Evolutionary conservation across 2,888 invertebrate genomes (phyloP).

Genomic region (Tenthredo notha): DNA sequence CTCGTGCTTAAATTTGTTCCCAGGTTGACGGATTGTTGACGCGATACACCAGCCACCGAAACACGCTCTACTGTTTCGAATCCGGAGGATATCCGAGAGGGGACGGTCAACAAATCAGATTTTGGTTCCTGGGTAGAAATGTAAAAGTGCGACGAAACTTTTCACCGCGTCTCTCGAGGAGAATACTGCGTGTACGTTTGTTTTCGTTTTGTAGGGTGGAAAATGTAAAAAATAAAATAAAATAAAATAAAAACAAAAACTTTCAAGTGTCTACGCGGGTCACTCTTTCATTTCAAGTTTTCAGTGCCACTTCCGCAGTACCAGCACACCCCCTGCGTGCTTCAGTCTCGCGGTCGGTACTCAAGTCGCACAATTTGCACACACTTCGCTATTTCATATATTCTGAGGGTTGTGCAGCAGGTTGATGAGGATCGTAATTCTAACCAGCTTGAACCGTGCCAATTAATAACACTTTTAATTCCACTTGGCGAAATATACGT

Average conservation of each 20-base stretch:
- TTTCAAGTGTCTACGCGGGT: not conserved
- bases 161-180: not conserved
- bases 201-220: conserved; percentile 1
- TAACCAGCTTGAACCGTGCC: not conserved
- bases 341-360: conserved; percentile 24
- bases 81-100: conserved; percentile 22
- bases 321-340: conserved; percentile 17
- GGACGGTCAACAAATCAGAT: conserved; percentile 27
- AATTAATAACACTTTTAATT: conserved; percentile 11
- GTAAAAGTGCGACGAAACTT: not conserved
- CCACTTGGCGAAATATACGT: conserved; percentile 7
- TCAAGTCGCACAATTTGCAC: conserved; percentile 42
- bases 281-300: conserved; percentile 33
- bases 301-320: not conserved
- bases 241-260: not conserved
- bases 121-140: not conserved
- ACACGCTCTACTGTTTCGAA: conserved; percentile 11
- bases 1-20: conserved; percentile 37
- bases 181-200: not conserved
- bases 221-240: not conserved
- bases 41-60: not conserved
- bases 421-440: conserved; percentile 10
- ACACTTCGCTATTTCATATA: conserved; percentile 13
- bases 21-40: conserved; percentile 33
- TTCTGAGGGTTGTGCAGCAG: conserved; percentile 2